Base-by-base conservation (phyloP, 2,888 invertebrate species). In the Epinotia bilunana region DNA sequence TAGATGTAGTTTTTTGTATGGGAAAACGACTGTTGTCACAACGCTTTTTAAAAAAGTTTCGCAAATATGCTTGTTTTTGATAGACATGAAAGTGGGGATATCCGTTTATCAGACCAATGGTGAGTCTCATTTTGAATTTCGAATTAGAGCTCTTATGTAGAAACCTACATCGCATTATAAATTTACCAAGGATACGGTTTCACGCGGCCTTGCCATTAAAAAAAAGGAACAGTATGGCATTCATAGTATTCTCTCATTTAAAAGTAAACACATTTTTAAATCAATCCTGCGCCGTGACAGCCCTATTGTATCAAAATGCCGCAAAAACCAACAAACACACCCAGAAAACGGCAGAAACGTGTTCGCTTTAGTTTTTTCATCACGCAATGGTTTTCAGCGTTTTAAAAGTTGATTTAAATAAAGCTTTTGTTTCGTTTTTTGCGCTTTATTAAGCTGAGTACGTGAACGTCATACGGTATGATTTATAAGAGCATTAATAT, bases 331-430 rank as follows among this genome's bases (percentile, higher is more conserved):
- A 58, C 64, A n/a, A 64, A 72, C 33, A 65, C 60, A 53, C 28
- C 49, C 12, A 46, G 18, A 46, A 57, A 72, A 72, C 20, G 57
- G n/a, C 63, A 20, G 49, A 58, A 72, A 67, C 39, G 18, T 49
- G 58, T 62, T 33, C 33, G 33, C 64, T 58, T 33, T 12, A 58
- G 13, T 72, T 72, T 67, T 72, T 73, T 65, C 72, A 73, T 73
- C 72, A 39, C 60, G 49, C 33, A 60, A 60, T 60, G 72, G 57
- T 72, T 58, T 72, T 53, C 72, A 73, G 65, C 49, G 20, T 65
- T 49, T 58, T 46, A 73, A 72, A 72, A 72, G 64, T 58, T 58
- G 72, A 58, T 60, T 73, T 60, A 67, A 73, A 70, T 70, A 70
- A 33, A 49, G 11, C 20, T n/a, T 57, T 69, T 69, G 69, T 69